Conservation (phyloP, 2,113 vertebrate species). For the Arizona elegans region DNA sequence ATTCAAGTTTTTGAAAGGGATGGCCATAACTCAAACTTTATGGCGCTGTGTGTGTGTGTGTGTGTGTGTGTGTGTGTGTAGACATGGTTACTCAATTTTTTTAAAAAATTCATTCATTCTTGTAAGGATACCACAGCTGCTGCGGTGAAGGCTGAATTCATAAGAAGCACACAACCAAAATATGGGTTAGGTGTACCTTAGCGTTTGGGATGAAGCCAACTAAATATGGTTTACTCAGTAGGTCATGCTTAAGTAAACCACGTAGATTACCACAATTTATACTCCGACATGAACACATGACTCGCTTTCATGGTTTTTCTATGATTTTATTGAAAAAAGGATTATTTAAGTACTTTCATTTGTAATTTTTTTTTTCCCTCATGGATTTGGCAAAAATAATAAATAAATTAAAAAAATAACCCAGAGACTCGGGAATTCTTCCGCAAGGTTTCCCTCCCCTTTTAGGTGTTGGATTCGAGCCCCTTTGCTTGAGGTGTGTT, state of each 20-base stretch:
- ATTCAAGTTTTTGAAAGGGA: background rate
- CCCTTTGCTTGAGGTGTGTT: background rate
- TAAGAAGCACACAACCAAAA: background rate
- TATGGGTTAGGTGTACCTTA: background rate
- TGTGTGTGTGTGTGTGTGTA: background rate
- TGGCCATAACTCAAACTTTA: background rate
- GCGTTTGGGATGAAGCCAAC: background rate
- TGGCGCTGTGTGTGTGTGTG: background rate
- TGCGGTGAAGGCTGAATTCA: background rate
- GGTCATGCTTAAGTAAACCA: background rate
- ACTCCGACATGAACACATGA: background rate
- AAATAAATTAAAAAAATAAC: conserved; percentile 25
- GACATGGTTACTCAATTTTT: background rate
- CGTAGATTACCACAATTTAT: too few species aligned
- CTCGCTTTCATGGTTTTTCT: conserved; percentile 9
- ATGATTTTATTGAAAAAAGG: conserved; percentile 36
- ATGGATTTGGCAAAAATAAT: conserved; percentile 37
- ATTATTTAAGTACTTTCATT: conserved; percentile 15
- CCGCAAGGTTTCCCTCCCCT: background rate
- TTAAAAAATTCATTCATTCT: background rate
- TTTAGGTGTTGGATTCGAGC: background rate
- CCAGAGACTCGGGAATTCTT: background rate
- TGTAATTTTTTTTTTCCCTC: background rate
- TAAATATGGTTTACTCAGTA: background rate
- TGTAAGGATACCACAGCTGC: background rate